Percentiles rank a stretch among this genome's conserved stretches.
Conservation (phyloP, 2,797 vertebrate species). For the Enteromius anoplus region DNA sequence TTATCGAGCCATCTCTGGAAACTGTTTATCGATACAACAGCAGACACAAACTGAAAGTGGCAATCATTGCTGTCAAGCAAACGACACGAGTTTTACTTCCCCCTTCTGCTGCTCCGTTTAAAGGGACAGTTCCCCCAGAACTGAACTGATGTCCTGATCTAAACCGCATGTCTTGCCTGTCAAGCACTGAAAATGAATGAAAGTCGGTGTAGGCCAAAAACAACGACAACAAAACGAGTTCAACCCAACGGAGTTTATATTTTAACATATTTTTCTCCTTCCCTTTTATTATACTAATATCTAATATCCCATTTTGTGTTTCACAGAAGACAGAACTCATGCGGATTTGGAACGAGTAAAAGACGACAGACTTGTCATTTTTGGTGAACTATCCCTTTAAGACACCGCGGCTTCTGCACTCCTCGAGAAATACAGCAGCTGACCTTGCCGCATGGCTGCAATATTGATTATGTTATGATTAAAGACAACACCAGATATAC, state of each 20-base stretch:
- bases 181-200: neutral
- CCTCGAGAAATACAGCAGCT: neutral
- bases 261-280: neutral
- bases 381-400: conserved; percentile 10
- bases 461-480: neutral
- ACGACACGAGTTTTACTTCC: conserved; percentile 11
- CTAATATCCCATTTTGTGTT: too few species aligned
- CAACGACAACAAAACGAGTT: neutral
- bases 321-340: neutral
- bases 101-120: neutral
- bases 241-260: neutral
- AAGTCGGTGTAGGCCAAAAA: neutral
- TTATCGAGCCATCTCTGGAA: neutral
- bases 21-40: conserved; percentile 6
- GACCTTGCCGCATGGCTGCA: neutral
- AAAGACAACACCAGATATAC: neutral
- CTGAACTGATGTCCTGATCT: neutral
- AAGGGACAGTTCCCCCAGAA: neutral
- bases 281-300: neutral
- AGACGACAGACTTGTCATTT: neutral
- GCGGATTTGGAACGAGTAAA: neutral
- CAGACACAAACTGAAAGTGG: neutral
- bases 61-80: conserved; percentile 12
- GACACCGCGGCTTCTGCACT: neutral
- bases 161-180: neutral